These are phyloP conservation scores for Cistogaster globosa DNA, from an alignment of 2,888 invertebrate species.

Conservation along the genomic window DNA sequence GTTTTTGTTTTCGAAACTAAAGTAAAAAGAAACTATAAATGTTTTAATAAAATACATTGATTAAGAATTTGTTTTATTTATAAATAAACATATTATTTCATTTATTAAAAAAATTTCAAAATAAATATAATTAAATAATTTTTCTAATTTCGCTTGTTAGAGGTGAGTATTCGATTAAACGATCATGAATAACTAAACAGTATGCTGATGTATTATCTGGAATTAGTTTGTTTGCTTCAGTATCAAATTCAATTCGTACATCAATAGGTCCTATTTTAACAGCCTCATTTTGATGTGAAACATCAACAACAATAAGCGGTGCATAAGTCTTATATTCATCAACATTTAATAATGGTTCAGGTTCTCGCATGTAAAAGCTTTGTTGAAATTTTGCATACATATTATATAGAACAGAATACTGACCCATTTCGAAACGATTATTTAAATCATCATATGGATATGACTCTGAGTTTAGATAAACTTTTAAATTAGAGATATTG, in stretches of 20 bases:
- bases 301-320: conserved; percentile 20
- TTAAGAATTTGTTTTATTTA: conserved; percentile 10
- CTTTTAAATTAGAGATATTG: too few species aligned
- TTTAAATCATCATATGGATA: conserved; percentile 16
- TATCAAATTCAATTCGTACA: conserved; percentile 27
- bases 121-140: not conserved
- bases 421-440: conserved; percentile 6
- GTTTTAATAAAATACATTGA: conserved; percentile 3
- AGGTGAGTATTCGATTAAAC: conserved; percentile 10
- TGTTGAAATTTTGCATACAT: too few species aligned
- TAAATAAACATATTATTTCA: not conserved
- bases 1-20: conserved; percentile 18
- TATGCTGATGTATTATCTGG: conserved; percentile 15
- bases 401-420: too few species aligned
- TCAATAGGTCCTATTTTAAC: conserved; percentile 23
- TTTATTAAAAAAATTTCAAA: not conserved
- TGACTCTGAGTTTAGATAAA: too few species aligned
- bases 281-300: conserved; percentile 17
- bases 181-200: conserved; percentile 16
- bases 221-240: conserved; percentile 26
- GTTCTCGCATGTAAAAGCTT: conserved; percentile 4
- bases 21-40: conserved; percentile 19
- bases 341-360: conserved; percentile 17
- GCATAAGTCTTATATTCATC: conserved; percentile 21
- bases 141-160: conserved; percentile 3